Evolutionary conservation across 2,888 invertebrate genomes (phyloP).

Genomic region (Andrena trimmerana): DNA sequence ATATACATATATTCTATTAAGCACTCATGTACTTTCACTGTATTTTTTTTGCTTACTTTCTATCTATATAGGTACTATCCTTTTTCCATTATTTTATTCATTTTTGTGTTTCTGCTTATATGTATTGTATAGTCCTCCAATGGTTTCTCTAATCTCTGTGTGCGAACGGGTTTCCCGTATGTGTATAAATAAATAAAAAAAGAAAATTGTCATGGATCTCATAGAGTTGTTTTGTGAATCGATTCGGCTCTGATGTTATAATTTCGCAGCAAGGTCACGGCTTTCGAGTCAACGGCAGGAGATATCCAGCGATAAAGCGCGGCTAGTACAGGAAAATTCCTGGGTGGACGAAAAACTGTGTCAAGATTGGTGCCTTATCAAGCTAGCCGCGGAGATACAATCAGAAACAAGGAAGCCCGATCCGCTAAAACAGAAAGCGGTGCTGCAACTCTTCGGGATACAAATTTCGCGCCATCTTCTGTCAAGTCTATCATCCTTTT

Average conservation of each 20-base stretch:
- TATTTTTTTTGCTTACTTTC: too few species aligned
- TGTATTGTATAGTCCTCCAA: too few species aligned
- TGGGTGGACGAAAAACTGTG: neutral
- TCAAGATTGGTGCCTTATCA: too few species aligned
- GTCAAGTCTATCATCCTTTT: neutral
- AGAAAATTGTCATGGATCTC: too few species aligned
- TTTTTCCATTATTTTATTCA: too few species aligned
- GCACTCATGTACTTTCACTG: too few species aligned
- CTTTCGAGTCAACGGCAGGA: constrained; percentile 27
- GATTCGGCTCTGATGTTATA: constrained; percentile 1
- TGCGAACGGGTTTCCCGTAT: too few species aligned
- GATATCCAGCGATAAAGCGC: constrained; percentile 1
- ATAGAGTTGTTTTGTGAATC: neutral
- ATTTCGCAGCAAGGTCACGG: constrained; percentile 32
- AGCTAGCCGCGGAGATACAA: neutral
- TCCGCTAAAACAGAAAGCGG: neutral
- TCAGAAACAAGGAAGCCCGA: neutral
- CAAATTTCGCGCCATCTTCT: neutral
- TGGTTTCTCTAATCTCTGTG: too few species aligned
- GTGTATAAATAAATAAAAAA: too few species aligned
- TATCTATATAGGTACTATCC: too few species aligned
- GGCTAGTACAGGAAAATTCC: constrained; percentile 1
- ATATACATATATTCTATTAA: too few species aligned
- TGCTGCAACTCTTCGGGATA: neutral
- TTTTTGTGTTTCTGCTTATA: too few species aligned